Base-by-base conservation (phyloP, 2,113 vertebrate species). In the Siniperca knerii region DNA sequence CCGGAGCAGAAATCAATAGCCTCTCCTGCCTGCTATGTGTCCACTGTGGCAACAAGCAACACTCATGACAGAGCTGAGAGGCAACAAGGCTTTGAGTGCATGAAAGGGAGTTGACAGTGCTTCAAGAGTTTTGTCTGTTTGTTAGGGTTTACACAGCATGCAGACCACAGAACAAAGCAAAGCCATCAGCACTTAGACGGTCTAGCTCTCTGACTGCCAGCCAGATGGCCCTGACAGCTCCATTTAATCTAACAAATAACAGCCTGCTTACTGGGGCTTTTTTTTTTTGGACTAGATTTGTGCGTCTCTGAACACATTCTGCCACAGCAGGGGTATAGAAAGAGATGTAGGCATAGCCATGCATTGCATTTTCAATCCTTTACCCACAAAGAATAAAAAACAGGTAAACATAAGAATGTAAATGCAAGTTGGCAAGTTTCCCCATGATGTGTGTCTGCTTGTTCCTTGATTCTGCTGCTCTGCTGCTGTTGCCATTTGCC, bases 181-280 rank as follows among this genome's bases (percentile, higher is more conserved):
- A 50, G 67, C 83, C 80, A 81, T 90, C 90, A 91, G 85, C 84
- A 81, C 21, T 52, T 64, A 83, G 79, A 46, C 25, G 55, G 73
- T 77, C 72, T 60, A 86, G 71, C 79, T 87, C 44, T 73, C 77
- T 50, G 76, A 86, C 82, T 84, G 88, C 70, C 76, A 84, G 81
- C 75, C 86, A 90, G 90, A 83, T 69, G 44, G 79, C 44, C 64
- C 66, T 87, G 84, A 87, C 87, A 83, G 90, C 85, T 84, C 86
- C 82, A 87, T 93, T 91, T 93, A 90, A 93, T 93, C 84, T 76
- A 70, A 85, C 84, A 75, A 86, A 91, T 77, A 85, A 85, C 84
- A 85, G 78, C 72, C 85, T 89, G 89, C 87, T 87, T 86, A 87
- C 83, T 44, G 77, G 29, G 72, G 84, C 54, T 75, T 67, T 65